Conservation (phyloP, 2,888 invertebrate species). For the Nomada fabriciana region DNA sequence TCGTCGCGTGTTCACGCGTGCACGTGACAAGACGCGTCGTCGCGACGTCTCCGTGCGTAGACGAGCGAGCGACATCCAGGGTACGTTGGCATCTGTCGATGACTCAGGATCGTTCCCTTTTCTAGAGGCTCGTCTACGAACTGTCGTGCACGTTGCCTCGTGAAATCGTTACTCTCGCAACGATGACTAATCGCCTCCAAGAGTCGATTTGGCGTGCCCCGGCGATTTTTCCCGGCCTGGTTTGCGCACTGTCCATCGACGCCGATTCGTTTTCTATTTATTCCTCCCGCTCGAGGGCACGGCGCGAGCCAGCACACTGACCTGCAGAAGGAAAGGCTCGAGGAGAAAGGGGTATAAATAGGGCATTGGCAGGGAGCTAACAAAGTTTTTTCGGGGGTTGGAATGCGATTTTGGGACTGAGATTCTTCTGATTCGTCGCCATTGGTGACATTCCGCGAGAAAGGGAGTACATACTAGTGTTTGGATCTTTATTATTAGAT, state of each 20-base stretch:
- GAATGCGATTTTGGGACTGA: not conserved
- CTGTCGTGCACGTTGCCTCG: conserved; percentile 43
- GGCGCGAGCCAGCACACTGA: conserved; percentile 19
- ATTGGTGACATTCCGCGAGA: too few relatives aligned
- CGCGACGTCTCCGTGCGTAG: conserved; percentile 21
- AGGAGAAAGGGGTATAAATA: conserved; percentile 43
- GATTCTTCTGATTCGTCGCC: not conserved
- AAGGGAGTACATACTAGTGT: not conserved
- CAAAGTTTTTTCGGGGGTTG: not conserved
- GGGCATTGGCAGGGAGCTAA: conserved; percentile 11
- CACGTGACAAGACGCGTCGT: conserved; percentile 35
- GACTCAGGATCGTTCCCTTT: conserved; percentile 67
- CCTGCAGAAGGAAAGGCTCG: not conserved
- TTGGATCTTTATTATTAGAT: too few relatives aligned
- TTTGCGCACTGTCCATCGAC: conserved; percentile 25
- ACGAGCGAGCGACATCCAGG: conserved; percentile 31
- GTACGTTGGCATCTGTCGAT: conserved; percentile 65
- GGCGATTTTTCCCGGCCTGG: conserved; percentile 52
- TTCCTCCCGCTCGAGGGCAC: conserved; percentile 13
- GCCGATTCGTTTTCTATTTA: conserved; percentile 35
- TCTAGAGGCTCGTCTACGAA: conserved; percentile 56
- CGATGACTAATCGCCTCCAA: conserved; percentile 60
- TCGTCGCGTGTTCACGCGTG: conserved; percentile 27
- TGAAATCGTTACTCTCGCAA: conserved; percentile 59
- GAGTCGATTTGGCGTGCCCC: conserved; percentile 22